Conservation (phyloP, 2,113 vertebrate genomes). For the Smithornis capensis region DNA sequence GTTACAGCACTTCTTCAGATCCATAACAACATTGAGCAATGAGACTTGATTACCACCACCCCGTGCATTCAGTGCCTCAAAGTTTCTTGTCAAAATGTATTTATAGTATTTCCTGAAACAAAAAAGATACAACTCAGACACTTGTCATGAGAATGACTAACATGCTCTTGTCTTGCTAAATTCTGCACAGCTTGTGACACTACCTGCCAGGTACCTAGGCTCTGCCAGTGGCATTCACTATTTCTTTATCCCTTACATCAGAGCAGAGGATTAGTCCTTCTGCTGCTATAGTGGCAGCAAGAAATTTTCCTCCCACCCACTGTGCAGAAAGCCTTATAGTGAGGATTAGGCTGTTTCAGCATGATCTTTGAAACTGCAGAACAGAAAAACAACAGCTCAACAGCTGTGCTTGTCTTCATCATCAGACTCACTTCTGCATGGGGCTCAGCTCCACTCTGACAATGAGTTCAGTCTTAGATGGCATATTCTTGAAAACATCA, state of each 20-base stretch:
- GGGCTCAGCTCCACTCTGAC: conserved; percentile 94
- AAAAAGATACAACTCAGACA: neutral
- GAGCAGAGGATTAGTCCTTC: neutral
- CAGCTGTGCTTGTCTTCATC: neutral
- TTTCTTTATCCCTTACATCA: neutral
- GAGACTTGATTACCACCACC: conserved; percentile 97
- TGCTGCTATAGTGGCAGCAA: neutral
- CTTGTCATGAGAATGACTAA: neutral
- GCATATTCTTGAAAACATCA: conserved; percentile 99
- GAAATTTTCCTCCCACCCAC: neutral
- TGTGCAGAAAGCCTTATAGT: neutral
- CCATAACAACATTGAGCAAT: conserved; percentile 96
- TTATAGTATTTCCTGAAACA: conserved; percentile 93
- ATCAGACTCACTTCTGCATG: conserved; percentile 91
- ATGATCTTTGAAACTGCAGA: neutral
- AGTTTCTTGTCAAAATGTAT: conserved; percentile 96
- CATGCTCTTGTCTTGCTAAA: neutral
- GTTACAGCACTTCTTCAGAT: conserved; percentile 98
- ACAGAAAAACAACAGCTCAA: neutral
- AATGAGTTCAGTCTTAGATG: conserved; percentile 95
- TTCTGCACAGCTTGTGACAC: neutral
- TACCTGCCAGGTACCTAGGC: neutral
- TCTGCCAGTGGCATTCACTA: neutral
- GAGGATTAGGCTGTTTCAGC: neutral
- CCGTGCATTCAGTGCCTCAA: conserved; percentile 93